Evolutionary conservation across 2,113 vertebrate genomes (phyloP), one percentile per base, ranked within the genome.

Genomic region (Coptodon bakossiorum): DNA sequence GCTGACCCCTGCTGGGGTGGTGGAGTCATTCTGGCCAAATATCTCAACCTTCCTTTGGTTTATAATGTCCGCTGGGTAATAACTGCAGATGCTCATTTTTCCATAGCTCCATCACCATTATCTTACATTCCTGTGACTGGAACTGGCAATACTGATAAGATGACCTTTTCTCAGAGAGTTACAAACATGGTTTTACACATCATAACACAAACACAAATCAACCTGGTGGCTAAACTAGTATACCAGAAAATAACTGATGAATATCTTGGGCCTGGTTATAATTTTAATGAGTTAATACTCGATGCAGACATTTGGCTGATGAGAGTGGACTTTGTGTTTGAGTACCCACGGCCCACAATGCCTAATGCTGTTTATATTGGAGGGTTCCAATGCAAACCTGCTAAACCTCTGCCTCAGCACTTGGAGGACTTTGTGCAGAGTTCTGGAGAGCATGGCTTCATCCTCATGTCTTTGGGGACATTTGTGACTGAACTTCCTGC

Each of bases 41-140:
- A 95, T 81, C 31, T 96, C 8, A 93, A 95, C 24, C 89, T 96
- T 19, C 96, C 96, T 12, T 59, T 96, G 43, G 95, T 96, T 56
- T 95, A 91, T 66, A 96, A 95, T 82, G 95, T 93, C 29, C 92
- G 96, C 40, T 96, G 95, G 96, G 3, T 93, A 5, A 34, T 91
- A 12, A 9, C n/a, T 50, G 66, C 27, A n/a, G 96, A 96, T 1
- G 94, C 43, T 14, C 96, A 96, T 83, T 52, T 56, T 7, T 56
- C 54, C 54, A 56, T 56, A 27, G 54, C 54, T 4, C 22, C 54
- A 0, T 56, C 22, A 56, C 54, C 22, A 56, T 56, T 56, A 56
- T 56, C 54, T 56, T 56, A 56, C 2, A 27, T 57, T 57, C 24
- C 56, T 57, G 56, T 57, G 24, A 29, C 22, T 14, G 56, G 56